Evolutionary conservation across 2,888 invertebrate species (phyloP).

Genomic region (Sipha maydis): DNA sequence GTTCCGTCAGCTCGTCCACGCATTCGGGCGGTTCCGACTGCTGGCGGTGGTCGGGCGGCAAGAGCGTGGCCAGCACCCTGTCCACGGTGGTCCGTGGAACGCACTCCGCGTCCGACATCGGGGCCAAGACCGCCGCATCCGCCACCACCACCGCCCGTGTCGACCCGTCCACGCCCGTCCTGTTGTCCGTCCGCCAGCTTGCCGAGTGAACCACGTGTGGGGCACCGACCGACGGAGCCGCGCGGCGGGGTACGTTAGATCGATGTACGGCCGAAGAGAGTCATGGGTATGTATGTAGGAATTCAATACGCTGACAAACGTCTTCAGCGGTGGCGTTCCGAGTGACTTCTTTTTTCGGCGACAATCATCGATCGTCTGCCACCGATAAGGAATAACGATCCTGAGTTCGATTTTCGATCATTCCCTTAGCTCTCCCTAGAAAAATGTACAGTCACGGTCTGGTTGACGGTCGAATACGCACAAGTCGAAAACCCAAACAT

Average conservation of each 20-base stretch:
- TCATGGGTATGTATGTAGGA: no score
- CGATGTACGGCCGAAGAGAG: no score
- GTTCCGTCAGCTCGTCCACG: conserved; percentile 19
- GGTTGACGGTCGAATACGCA: no score
- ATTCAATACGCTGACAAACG: background rate
- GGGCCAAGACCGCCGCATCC: background rate
- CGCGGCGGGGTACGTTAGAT: no score
- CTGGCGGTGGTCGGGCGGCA: background rate
- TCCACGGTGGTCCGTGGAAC: background rate
- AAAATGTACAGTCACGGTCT: no score
- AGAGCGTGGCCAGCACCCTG: background rate
- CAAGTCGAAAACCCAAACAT: no score
- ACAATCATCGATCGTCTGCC: background rate
- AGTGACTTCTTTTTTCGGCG: background rate
- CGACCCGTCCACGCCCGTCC: conserved; percentile 32
- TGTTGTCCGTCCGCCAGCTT: conserved; percentile 45
- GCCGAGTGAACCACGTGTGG: conserved; percentile 1
- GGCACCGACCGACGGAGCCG: no score
- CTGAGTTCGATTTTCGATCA: no score
- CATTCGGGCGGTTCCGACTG: conserved; percentile 33
- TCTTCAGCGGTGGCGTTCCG: no score
- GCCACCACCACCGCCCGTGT: no score
- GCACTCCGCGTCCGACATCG: background rate
- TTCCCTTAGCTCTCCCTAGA: no score
- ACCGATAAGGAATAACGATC: no score